phyloP scores from a whole-genome alignment of 2,797 vertebrate species.

The Cossypha polioptera region DNA sequence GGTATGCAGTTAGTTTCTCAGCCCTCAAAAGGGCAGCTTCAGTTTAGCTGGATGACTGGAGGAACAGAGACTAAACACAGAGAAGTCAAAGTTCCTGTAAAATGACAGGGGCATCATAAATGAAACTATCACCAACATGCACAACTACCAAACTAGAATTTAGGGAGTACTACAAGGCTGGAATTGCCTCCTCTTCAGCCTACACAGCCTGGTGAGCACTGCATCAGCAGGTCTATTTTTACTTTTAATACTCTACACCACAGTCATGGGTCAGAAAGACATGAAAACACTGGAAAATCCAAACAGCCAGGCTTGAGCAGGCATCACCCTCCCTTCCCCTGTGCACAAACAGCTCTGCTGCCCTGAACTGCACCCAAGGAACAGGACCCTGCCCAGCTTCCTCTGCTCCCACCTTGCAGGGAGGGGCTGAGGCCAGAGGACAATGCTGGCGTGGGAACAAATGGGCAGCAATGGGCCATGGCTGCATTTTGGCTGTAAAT shows the following conservation, averaged over 20 bases:
- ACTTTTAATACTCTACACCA: not conserved
- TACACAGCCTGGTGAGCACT: not conserved
- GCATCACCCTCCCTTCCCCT: not conserved
- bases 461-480: not conserved
- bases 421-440: not conserved
- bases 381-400: not conserved
- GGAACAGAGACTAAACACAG: not conserved
- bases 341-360: accelerated
- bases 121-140: not conserved
- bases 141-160: not conserved
- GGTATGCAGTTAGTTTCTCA: not conserved
- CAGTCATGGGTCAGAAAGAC: not conserved
- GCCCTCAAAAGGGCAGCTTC: not conserved
- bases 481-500: not conserved
- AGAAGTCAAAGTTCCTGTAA: not conserved
- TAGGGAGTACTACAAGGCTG: not conserved
- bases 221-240: not conserved
- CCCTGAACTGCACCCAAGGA: not conserved
- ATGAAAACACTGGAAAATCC: not conserved
- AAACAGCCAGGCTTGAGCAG: not conserved
- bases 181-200: not conserved
- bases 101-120: not conserved
- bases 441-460: slow-evolving; percentile 5
- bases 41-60: not conserved
- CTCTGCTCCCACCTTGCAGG: slow-evolving; percentile 16